Base-by-base conservation (phyloP, 2,113 vertebrate species). In the Lycaon pictus region DNA sequence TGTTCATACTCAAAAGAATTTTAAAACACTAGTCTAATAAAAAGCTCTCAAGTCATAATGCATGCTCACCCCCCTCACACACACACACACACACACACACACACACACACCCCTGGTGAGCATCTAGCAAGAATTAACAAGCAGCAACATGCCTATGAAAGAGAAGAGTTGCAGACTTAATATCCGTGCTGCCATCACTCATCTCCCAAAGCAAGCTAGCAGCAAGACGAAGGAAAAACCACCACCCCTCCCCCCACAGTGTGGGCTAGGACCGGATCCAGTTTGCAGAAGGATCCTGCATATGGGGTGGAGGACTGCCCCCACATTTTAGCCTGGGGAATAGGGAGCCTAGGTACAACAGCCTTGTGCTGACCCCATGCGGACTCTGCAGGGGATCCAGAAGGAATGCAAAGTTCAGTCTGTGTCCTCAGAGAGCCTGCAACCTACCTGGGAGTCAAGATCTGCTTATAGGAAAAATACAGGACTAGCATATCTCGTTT, bases 1-100 rank as follows among this genome's bases (percentile, higher is more conserved):
- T 84, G 51, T 93, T 94, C 32, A 83, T n/a, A 93, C 29, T 88
- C 85, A 69, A 48, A 95, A 95, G 13, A 92, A 84, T 53, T 67
- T 32, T 27, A 53, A 94, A 82, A 48, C 29, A 43, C 32, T 20
- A 55, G 27, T 37, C 20, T 90, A 65, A 85, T 82, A 86, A 82
- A 86, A 77, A 51, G 35, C 19, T 71, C 87, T 56, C 25, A 48
- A 82, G 29, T 22, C 43, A 71, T 43, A 84, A 82, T 93, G 6
- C 17, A 77, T 20, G 22, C 43, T 15, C 37, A 37, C 23, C 13
- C 48, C 17, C 5, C n/a, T 4, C 29, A 11, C 51, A 17, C 55
- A 16, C 19, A 88, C 65, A 53, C 74, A 72, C 16, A 83, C 80
- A 60, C 55, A 56, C 51, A 83, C 76, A 95, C 71, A 93, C 32